Conservation (phyloP, 2,888 invertebrate genomes). For the Trichacis sp. region DNA sequence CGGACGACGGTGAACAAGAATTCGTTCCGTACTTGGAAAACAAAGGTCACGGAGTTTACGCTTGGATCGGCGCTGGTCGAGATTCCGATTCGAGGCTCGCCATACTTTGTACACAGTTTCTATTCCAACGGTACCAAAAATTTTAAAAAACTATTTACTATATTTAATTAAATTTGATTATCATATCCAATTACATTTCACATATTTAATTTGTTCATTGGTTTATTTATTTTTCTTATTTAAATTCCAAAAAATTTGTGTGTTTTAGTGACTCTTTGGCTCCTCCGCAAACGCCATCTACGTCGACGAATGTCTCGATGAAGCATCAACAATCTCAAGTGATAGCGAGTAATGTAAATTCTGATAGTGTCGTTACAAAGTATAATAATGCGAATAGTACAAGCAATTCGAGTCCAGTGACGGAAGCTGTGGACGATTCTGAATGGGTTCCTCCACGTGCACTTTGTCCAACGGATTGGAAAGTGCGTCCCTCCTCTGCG, state of each 20-base stretch:
- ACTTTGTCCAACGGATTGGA: constrained; percentile 84
- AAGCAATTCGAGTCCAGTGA: constrained; percentile 52
- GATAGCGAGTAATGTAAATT: constrained; percentile 24
- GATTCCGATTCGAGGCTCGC: constrained; percentile 86
- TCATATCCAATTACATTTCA: too few species aligned
- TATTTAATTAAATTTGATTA: too few species aligned
- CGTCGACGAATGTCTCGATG: constrained; percentile 33
- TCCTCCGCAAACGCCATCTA: constrained; percentile 48
- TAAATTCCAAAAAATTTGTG: too few species aligned
- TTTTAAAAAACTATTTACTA: too few species aligned
- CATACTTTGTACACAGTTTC: constrained; percentile 84
- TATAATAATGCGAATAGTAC: constrained; percentile 40
- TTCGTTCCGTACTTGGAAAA: constrained; percentile 66
- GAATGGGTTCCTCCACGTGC: constrained; percentile 70
- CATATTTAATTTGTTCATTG: too few species aligned
- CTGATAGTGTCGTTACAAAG: constrained; percentile 20
- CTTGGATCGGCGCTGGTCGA: constrained; percentile 95
- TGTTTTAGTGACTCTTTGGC: constrained; percentile 55
- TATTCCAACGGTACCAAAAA: constrained; percentile 71
- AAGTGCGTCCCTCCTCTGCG: constrained; percentile 81
- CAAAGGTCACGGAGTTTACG: constrained; percentile 74
- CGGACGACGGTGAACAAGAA: constrained; percentile 59
- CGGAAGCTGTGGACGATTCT: constrained; percentile 55
- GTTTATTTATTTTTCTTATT: too few species aligned
- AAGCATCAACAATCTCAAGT: constrained; percentile 44